Percentiles rank a stretch among this genome's conserved stretches.
These are phyloP conservation scores for Pseudopodoces humilis DNA, from an alignment of 2,113 vertebrate genomes.

Conservation along the genomic window DNA sequence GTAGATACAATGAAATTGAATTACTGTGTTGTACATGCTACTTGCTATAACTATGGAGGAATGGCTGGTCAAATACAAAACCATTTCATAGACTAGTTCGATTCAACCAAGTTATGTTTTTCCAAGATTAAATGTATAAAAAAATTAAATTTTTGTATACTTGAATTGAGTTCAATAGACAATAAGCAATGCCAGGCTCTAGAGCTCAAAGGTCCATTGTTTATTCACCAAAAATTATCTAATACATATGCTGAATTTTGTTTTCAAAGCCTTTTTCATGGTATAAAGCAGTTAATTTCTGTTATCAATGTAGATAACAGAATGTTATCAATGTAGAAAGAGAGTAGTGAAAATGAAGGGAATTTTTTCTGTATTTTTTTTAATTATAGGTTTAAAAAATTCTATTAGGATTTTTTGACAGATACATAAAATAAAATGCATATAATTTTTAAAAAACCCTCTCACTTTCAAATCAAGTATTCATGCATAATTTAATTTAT, in stretches of 20 bases:
- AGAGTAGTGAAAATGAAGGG: not conserved
- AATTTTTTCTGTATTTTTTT: not conserved
- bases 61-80: not conserved
- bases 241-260: not conserved
- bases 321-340: not conserved
- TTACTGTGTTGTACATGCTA: not conserved
- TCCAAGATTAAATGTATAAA: not conserved
- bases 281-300: not conserved
- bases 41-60: not conserved
- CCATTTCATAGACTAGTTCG: not conserved
- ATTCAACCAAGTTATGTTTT: not conserved
- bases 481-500: not conserved
- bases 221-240: not conserved
- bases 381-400: not conserved
- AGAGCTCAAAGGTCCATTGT: not conserved
- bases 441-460: not conserved
- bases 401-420: not conserved
- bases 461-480: not conserved
- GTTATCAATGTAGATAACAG: no score
- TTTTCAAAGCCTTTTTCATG: not conserved
- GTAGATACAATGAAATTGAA: not conserved
- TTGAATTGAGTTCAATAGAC: not conserved
- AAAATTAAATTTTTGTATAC: not conserved
- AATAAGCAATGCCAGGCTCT: not conserved
- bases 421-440: not conserved